A percentile compares a stretch with the other conserved stretches of the same genome.
Conservation (phyloP, 2,888 invertebrate species). For the Temnothorax unifasciatus region DNA sequence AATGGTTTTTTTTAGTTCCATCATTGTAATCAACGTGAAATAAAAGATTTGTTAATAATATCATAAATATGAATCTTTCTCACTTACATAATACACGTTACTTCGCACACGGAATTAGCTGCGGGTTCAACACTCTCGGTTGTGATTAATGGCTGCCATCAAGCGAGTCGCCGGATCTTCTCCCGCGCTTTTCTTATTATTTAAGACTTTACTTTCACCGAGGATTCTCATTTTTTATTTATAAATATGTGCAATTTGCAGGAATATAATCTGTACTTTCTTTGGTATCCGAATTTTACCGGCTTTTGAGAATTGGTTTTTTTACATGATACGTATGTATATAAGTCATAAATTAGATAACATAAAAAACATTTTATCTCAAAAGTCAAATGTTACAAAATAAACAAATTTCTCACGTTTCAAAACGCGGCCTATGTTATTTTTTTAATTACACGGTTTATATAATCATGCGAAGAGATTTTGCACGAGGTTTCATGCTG, state of each 20-base stretch:
- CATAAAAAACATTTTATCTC: not conserved
- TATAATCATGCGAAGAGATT: conserved; percentile 90
- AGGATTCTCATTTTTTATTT: not conserved
- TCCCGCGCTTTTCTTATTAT: too few relatives aligned
- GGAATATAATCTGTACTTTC: conserved; percentile 21
- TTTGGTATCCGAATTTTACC: conserved; percentile 56
- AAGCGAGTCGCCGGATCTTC: too few relatives aligned
- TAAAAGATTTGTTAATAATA: too few relatives aligned
- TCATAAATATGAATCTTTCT: too few relatives aligned
- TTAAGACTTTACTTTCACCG: too few relatives aligned
- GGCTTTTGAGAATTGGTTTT: conserved; percentile 1
- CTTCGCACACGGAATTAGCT: too few relatives aligned
- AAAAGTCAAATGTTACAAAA: not conserved
- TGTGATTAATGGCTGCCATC: too few relatives aligned
- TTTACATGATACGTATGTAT: not conserved
- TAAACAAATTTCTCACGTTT: conserved; percentile 14
- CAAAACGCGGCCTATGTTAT: not conserved
- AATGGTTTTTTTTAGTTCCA: too few relatives aligned
- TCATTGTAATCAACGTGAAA: too few relatives aligned
- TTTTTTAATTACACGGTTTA: conserved; percentile 65
- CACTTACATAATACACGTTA: too few relatives aligned
- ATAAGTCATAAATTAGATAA: not conserved
- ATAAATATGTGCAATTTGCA: not conserved
- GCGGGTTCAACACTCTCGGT: too few relatives aligned
- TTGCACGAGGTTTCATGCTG: conserved; percentile 91